Percentiles rank a stretch among this genome's conserved stretches.
Conservation (phyloP, 1,140 invertebrate species). For the Hermatobates lingyangjiaoensis region DNA sequence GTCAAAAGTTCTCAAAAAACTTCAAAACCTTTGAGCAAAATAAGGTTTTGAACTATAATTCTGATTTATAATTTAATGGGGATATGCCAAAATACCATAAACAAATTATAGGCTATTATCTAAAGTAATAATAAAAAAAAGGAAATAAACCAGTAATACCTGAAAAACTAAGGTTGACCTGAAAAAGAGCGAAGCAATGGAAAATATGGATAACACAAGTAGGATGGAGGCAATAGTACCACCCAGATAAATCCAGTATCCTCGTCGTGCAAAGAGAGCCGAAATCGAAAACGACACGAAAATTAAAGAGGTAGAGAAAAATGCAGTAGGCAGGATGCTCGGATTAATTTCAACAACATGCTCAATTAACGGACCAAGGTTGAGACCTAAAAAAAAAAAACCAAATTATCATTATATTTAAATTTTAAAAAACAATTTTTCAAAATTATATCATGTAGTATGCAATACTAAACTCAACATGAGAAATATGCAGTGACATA, state of each 20-base stretch:
- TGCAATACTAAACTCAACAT: no score
- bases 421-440: conserved; percentile 10
- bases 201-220: conserved; percentile 28
- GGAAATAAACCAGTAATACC: no score
- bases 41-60: no score
- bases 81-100: no score
- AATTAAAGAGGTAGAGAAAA: conserved; percentile 66
- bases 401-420: no score
- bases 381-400: conserved; percentile 39
- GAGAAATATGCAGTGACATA: no score
- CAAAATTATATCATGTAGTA: no score
- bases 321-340: conserved; percentile 69
- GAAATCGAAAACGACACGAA: conserved; percentile 81
- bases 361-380: conserved; percentile 60
- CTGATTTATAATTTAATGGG: no score
- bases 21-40: no score
- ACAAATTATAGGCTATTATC: no score
- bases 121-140: no score
- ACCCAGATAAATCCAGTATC: conserved; percentile 70
- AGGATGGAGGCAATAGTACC: conserved; percentile 64
- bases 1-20: no score
- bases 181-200: conserved; percentile 2
- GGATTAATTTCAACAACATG: conserved; percentile 59
- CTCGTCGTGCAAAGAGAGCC: conserved; percentile 62
- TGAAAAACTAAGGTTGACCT: conserved; percentile 50